A percentile compares a stretch with the other conserved stretches of the same genome.
Conservation (phyloP, 2,797 vertebrate genomes). For the Acomys russatus region DNA sequence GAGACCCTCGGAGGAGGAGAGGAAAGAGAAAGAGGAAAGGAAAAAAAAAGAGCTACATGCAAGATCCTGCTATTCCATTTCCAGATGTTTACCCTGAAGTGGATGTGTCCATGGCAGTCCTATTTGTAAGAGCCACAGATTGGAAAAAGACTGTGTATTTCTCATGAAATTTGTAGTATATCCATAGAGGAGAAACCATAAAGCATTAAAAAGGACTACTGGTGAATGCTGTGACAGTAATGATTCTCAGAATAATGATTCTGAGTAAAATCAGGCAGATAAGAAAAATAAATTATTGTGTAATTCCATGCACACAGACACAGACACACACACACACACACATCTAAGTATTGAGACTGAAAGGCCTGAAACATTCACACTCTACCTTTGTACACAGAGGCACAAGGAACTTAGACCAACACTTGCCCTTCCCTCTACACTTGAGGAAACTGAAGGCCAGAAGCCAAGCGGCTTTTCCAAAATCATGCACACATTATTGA, state of each 20-base stretch:
- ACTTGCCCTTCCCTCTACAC: not conserved
- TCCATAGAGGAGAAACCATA: not conserved
- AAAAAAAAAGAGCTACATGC: not conserved
- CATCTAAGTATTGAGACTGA: not conserved
- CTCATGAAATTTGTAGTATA: not conserved
- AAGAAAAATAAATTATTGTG: not conserved
- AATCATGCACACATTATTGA: not conserved
- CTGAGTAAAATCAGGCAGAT: not conserved
- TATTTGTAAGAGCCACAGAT: not conserved
- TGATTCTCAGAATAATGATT: not conserved
- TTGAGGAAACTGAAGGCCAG: conserved; percentile 17
- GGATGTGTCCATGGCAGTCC: not conserved
- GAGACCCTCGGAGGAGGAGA: not conserved
- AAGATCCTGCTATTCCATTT: not conserved
- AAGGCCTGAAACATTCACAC: not conserved
- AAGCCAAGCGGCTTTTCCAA: conserved; percentile 21
- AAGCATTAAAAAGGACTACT: not conserved
- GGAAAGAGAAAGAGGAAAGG: no score
- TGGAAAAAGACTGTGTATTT: not conserved
- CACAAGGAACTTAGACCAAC: not conserved
- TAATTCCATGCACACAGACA: not conserved
- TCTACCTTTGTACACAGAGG: not conserved
- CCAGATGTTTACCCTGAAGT: not conserved
- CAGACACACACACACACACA: not conserved
- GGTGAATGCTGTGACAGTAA: not conserved